phyloP scores from a whole-genome alignment of 2,797 vertebrate genomes.

The Enteromius unitaeniatus region DNA sequence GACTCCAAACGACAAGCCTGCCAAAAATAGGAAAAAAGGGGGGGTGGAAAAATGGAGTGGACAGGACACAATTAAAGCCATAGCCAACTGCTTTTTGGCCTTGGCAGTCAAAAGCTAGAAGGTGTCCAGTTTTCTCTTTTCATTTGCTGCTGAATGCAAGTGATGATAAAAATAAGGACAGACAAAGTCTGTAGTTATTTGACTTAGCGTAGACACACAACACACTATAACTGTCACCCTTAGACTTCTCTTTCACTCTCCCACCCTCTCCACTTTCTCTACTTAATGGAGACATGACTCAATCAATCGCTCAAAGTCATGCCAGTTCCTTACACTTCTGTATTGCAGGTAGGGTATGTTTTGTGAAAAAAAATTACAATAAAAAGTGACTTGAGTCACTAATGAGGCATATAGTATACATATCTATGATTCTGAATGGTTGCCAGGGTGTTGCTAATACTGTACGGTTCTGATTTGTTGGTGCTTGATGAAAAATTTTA shows the following conservation, averaged over 20 bases:
- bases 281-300: background rate
- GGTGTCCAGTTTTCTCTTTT: constrained; percentile 30
- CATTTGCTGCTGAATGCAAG: constrained; percentile 41
- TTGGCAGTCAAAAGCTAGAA: constrained; percentile 44
- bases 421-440: background rate
- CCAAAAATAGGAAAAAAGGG: constrained; percentile 18
- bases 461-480: background rate
- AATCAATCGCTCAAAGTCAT: background rate
- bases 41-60: constrained; percentile 4
- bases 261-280: background rate
- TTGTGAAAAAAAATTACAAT: background rate
- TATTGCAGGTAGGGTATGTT: background rate
- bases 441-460: background rate
- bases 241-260: background rate
- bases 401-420: no score
- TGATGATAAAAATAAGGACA: constrained; percentile 31
- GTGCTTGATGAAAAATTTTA: no score
- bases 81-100: constrained; percentile 23
- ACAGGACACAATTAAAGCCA: constrained; percentile 36
- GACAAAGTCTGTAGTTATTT: constrained; percentile 29
- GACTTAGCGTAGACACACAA: background rate
- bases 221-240: constrained; percentile 14
- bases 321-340: background rate
- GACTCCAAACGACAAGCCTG: background rate
- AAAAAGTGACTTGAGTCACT: no score